Conservation (phyloP, 1,140 invertebrate genomes). For the Cherax quadricarinatus region DNA sequence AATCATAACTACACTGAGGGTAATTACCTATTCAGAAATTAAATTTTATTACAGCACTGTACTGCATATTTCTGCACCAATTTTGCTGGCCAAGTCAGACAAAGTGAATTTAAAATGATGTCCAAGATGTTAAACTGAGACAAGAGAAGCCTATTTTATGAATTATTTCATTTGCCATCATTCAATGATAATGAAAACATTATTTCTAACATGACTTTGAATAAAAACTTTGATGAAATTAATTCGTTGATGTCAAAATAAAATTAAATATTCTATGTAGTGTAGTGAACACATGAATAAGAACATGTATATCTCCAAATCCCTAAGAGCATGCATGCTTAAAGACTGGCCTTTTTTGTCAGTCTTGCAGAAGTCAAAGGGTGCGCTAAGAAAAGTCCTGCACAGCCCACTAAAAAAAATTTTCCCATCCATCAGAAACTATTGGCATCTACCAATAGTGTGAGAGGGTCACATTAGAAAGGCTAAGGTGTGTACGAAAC, state of each 20-base stretch:
- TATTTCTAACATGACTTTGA: neutral
- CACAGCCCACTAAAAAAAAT: constrained; percentile 23
- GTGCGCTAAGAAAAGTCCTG: constrained; percentile 7
- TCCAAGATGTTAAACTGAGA: neutral
- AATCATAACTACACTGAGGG: neutral
- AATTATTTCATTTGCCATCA: neutral
- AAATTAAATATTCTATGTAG: constrained; percentile 10
- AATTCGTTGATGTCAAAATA: neutral
- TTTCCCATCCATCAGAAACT: constrained; percentile 45
- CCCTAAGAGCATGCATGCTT: constrained; percentile 61
- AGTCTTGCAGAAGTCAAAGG: constrained; percentile 61
- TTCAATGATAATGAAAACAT: neutral
- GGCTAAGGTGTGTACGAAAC: neutral
- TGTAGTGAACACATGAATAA: neutral
- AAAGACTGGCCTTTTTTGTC: constrained; percentile 58
- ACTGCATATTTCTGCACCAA: constrained; percentile 19
- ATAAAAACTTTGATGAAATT: neutral
- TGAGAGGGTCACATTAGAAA: constrained; percentile 32
- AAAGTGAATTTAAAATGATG: neutral
- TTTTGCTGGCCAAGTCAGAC: constrained; percentile 10
- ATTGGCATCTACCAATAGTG: constrained; percentile 56
- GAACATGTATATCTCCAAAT: constrained; percentile 28
- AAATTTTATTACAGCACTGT: neutral
- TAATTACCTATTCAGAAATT: neutral
- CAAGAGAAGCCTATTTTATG: neutral